Conservation (phyloP, 2,797 vertebrate genomes). For the Ammospiza maritima region DNA sequence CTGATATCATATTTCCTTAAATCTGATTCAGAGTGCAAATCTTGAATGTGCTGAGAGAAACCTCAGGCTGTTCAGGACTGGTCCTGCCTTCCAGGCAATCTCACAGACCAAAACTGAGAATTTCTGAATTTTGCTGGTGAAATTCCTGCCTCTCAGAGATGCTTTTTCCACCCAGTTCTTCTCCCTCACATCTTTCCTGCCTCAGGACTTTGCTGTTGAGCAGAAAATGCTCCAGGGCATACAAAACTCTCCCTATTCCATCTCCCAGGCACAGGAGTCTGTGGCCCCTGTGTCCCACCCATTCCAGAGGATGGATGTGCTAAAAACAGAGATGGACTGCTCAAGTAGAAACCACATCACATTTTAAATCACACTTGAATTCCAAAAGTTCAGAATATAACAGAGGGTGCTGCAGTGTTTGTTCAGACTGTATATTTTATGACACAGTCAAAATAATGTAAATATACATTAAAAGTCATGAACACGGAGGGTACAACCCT, state of each 20-base stretch:
- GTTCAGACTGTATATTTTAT: not conserved
- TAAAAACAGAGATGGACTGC: not conserved
- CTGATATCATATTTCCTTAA: not conserved
- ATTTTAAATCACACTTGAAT: not conserved
- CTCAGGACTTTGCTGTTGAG: not conserved
- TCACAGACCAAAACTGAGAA: not conserved
- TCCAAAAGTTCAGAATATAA: not conserved
- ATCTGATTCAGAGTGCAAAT: not conserved
- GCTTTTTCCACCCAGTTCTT: fast-evolving
- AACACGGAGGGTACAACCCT: not conserved
- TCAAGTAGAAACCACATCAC: fast-evolving
- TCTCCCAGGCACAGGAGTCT: not conserved
- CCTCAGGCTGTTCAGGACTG: not conserved
- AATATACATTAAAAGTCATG: not conserved
- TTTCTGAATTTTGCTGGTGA: not conserved
- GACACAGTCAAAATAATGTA: not conserved
- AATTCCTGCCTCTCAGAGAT: not conserved
- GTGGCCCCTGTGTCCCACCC: not conserved
- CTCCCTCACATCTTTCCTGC: not conserved
- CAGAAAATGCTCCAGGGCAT: not conserved
- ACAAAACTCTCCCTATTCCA: not conserved
- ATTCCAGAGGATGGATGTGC: not conserved
- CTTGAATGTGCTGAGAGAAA: not conserved
- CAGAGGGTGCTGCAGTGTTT: not conserved
- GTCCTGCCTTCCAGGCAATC: not conserved